phyloP scores from a whole-genome alignment of 2,113 vertebrate genomes.

The Cisticola juncidis region DNA sequence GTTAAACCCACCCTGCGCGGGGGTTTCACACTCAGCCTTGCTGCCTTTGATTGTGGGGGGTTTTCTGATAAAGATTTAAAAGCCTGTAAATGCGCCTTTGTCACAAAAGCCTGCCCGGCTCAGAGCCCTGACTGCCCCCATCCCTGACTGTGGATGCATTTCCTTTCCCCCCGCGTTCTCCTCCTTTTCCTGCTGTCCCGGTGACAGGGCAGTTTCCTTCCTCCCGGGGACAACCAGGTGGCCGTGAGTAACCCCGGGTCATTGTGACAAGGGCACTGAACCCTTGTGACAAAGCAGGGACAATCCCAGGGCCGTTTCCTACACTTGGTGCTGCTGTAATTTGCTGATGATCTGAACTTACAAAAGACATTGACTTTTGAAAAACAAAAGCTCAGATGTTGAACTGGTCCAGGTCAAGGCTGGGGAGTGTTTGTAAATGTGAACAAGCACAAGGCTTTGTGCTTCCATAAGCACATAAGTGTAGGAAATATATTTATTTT shows the following conservation, averaged over 20 bases:
- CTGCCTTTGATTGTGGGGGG: neutral
- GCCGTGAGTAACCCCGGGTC: neutral
- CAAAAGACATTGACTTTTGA: neutral
- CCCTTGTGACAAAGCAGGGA: neutral
- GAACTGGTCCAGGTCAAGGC: neutral
- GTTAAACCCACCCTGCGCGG: neutral
- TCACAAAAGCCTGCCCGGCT: neutral
- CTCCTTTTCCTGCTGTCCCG: constrained; percentile 21
- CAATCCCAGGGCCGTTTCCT: neutral
- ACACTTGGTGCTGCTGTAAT: accelerated
- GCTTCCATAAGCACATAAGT: neutral
- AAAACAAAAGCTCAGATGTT: neutral
- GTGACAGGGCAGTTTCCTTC: neutral
- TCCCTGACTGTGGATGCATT: neutral
- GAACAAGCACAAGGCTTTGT: neutral
- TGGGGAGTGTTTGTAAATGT: neutral
- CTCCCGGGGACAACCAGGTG: neutral
- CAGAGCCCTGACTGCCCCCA: neutral
- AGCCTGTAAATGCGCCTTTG: neutral
- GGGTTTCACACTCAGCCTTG: accelerated
- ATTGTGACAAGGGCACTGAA: neutral
- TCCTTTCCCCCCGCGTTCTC: neutral
- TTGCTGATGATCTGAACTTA: neutral
- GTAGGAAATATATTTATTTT: neutral
- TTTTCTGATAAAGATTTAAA: neutral